Conservation (phyloP, 2,113 vertebrate species). For the Hylia prasina region DNA sequence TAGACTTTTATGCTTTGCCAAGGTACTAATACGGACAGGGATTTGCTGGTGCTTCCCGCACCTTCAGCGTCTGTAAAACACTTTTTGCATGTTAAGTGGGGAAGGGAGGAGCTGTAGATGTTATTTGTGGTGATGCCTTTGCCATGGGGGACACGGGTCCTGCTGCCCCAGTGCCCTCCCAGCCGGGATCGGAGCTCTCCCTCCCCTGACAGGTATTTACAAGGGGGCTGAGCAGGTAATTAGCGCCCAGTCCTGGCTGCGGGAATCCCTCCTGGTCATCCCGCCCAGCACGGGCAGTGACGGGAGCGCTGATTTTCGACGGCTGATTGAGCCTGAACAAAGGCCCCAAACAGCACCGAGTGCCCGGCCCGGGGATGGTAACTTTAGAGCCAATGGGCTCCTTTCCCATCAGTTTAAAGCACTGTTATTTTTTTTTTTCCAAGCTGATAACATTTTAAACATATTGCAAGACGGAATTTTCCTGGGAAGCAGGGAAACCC, state of each 20-base stretch:
- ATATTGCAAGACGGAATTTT: conserved; percentile 37
- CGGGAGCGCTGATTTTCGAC: conserved; percentile 83
- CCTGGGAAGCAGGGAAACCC: neutral
- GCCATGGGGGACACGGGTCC: accelerated
- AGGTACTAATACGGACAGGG: accelerated
- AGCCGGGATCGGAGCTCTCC: neutral
- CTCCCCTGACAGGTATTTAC: conserved; percentile 56
- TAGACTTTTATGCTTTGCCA: neutral
- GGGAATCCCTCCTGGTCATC: conserved; percentile 84
- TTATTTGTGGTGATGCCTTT: neutral
- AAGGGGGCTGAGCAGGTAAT: conserved; percentile 73
- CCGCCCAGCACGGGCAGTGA: conserved; percentile 83
- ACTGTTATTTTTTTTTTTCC: conserved; percentile 22
- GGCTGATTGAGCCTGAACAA: conserved; percentile 91
- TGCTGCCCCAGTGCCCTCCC: neutral
- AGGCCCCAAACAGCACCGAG: conserved; percentile 83
- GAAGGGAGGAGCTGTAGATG: neutral
- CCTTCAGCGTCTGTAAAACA: neutral
- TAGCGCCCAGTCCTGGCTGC: conserved; percentile 65
- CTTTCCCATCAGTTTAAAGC: conserved; percentile 76
- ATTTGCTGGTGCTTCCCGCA: neutral
- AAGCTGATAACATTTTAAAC: conserved; percentile 58
- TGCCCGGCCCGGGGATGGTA: conserved; percentile 76
- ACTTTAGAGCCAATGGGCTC: conserved; percentile 81
- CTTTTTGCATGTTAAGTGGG: neutral